Evolutionary conservation across 2,888 invertebrate species (phyloP), one percentile per base, ranked within the genome.

Genomic region (Carabus problematicus): DNA sequence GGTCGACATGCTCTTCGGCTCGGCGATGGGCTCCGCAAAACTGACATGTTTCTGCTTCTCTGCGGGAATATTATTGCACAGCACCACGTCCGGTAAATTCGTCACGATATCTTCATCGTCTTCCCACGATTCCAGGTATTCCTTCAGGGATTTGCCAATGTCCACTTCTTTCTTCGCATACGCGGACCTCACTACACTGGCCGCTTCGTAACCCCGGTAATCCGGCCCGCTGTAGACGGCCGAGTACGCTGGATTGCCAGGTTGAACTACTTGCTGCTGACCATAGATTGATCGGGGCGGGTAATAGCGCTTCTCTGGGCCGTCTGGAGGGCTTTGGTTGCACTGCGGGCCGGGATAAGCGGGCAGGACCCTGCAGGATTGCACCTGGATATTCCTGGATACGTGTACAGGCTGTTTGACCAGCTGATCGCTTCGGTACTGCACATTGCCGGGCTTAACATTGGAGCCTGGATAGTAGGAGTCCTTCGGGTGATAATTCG

Each of bases 41-140:
- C 49, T 29, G 18, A 56, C 40, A 8, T 56, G 56, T 43, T 60
- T 59, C 42, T 43, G 56, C 19, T 59, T 58, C 8, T 66, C 66
- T 11, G 67, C 16, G 9, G 60, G 42, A 14, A 67, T 60, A 19
- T 67, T 67, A 42, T 67, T 67, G 49, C 60, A 67, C n/a, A 67
- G 52, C 14, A 69, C 62, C 12, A 69, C 40, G 62, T 69, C 69
- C 1, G 69, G 69, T n/a, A 69, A 19, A 55, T 69, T 69, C n/a
- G 61, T 45, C 6, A 69, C 69, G 47, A 69, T 69, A 39, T 69
- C 69, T 56, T 69, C 69, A 16, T 69, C 69, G n/a, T 69, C 69
- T 55, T 69, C 69, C 69, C 69, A 69, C 3, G 61, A 62, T 62
- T 69, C 69, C 12, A 69, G 41, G 14, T 62, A 69, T 45, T 69